These are phyloP conservation scores for Malurus melanocephalus DNA, from an alignment of 2,113 vertebrate genomes.

Conservation along the genomic window DNA sequence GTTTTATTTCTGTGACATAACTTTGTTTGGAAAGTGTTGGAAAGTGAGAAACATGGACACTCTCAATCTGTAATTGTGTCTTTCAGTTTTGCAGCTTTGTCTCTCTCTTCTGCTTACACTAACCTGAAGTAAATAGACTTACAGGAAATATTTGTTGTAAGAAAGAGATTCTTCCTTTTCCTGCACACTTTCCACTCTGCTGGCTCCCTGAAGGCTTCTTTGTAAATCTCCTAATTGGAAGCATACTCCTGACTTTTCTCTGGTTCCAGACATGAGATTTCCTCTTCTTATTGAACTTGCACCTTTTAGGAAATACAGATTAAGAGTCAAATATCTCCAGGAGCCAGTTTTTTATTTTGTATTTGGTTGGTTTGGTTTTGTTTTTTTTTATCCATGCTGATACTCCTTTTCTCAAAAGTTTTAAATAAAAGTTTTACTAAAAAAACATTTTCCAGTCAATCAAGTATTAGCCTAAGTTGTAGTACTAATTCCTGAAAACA, in stretches of 20 bases:
- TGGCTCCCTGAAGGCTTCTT: not conserved
- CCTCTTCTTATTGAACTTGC: not conserved
- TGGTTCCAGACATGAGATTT: not conserved
- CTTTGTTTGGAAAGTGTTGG: not conserved
- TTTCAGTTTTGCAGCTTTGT: conserved; percentile 10
- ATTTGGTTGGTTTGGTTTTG: not conserved
- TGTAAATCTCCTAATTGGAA: conserved; percentile 10
- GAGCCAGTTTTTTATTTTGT: not conserved
- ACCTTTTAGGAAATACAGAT: not conserved
- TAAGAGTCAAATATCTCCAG: not conserved
- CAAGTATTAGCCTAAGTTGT: not conserved
- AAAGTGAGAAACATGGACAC: not conserved
- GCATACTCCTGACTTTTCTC: not conserved
- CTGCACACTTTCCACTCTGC: not conserved
- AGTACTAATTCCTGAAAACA: not conserved
- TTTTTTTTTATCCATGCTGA: not conserved
- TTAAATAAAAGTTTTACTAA: not conserved
- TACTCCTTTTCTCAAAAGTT: not conserved
- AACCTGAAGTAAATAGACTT: not conserved
- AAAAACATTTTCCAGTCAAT: not conserved
- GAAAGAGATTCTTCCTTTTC: not conserved
- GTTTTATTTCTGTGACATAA: not conserved
- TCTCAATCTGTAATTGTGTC: not conserved
- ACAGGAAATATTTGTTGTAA: conserved; percentile 5
- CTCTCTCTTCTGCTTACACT: not conserved